phyloP scores from a whole-genome alignment of 2,888 invertebrate genomes.

The Deilephila elpenor region DNA sequence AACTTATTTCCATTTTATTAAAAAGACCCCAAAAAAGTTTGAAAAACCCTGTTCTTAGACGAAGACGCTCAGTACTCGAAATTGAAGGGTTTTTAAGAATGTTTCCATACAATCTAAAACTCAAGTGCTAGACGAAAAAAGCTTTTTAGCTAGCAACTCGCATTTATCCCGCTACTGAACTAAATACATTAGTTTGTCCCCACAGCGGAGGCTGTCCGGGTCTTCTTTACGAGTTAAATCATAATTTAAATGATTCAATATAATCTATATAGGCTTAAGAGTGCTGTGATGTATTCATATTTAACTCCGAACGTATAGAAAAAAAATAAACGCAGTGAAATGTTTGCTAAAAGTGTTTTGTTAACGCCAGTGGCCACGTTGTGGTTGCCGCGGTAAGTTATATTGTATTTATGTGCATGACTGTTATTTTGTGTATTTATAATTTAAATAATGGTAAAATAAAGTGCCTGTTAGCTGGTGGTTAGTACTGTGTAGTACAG shows the following conservation, averaged over 20 bases:
- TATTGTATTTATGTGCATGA: no score
- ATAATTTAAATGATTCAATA: background rate
- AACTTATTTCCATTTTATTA: background rate
- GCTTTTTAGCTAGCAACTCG: conserved; percentile 19
- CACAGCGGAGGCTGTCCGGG: background rate
- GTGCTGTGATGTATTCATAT: background rate
- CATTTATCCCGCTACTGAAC: background rate
- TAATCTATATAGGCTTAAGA: background rate
- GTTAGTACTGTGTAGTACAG: no score
- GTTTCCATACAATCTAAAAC: conserved; percentile 40
- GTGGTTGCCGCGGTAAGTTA: no score
- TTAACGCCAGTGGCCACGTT: no score
- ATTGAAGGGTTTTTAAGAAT: conserved; percentile 42
- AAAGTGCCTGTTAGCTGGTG: no score
- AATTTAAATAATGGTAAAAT: no score
- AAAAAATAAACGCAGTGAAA: no score
- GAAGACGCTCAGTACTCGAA: conserved; percentile 38
- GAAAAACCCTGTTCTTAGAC: conserved; percentile 35
- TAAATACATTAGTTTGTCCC: conserved; percentile 24
- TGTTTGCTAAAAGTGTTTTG: no score
- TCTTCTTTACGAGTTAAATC: background rate
- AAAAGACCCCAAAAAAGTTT: conserved; percentile 35
- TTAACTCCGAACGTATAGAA: no score
- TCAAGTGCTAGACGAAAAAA: conserved; percentile 30
- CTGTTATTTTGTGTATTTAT: no score